phyloP scores from a whole-genome alignment of 2,797 vertebrate genomes.

The Chelidonichthys spinosus region DNA sequence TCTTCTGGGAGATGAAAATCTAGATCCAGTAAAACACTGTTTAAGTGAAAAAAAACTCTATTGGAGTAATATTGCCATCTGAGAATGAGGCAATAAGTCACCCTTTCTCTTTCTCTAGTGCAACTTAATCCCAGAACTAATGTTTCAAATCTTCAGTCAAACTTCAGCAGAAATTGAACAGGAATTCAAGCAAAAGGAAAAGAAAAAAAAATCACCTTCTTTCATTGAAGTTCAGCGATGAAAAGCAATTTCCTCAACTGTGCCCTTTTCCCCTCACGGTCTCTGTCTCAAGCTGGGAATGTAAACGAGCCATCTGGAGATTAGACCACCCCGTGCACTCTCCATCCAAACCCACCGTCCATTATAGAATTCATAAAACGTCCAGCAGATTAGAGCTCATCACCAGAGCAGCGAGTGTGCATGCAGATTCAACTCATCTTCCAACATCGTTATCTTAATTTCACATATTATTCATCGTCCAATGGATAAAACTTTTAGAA shows the following conservation, averaged over 20 bases:
- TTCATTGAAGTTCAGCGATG: conserved; percentile 30
- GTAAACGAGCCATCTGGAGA: conserved; percentile 43
- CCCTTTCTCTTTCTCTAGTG: conserved; percentile 15
- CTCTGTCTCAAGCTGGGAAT: conserved; percentile 26
- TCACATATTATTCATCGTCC: conserved; percentile 17
- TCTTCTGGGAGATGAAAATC: conserved; percentile 16
- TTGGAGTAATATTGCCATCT: conserved; percentile 41
- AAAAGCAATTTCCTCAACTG: conserved; percentile 36
- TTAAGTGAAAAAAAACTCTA: conserved; percentile 1
- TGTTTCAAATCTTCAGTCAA: conserved; percentile 37
- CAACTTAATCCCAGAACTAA: conserved; percentile 25
- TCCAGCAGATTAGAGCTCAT: conserved; percentile 45
- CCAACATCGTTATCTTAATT: conserved; percentile 20
- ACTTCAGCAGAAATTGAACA: conserved; percentile 50
- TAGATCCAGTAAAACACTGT: conserved; percentile 18
- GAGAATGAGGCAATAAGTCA: conserved; percentile 43
- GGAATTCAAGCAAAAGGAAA: conserved; percentile 14
- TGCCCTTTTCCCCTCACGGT: conserved; percentile 9
- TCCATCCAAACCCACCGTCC: conserved; percentile 31
- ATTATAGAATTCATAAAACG: conserved; percentile 46
- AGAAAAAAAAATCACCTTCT: conserved; percentile 25
- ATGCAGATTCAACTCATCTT: conserved; percentile 21
- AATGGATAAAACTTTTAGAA: conserved; percentile 1
- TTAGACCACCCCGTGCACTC: conserved; percentile 27
- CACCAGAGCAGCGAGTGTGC: conserved; percentile 13